Evolutionary conservation across 2,113 vertebrate genomes (phyloP).

Genomic region (Bambusicola thoracicus): DNA sequence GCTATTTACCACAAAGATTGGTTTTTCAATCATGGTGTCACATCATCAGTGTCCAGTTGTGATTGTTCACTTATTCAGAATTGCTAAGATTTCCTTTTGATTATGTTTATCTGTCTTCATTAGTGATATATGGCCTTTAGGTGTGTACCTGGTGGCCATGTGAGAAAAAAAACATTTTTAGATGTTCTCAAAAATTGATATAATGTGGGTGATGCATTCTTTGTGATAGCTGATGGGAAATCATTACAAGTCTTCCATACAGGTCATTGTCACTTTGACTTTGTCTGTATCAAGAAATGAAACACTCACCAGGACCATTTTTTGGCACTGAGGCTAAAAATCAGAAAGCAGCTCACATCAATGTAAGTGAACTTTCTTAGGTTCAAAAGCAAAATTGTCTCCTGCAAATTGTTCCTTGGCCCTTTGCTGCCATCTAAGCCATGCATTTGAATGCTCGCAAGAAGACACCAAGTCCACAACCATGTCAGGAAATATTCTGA

Average conservation of each 20-base stretch:
- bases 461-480: not conserved
- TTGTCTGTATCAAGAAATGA: not conserved
- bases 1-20: not conserved
- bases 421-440: not conserved
- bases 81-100: not conserved
- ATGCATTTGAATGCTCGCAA: not conserved
- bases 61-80: not conserved
- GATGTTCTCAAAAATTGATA: not conserved
- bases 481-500: not conserved
- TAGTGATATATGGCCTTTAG: not conserved
- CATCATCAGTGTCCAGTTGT: not conserved
- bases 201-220: not conserved
- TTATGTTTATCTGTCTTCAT: not conserved
- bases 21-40: not conserved
- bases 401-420: not conserved
- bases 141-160: not conserved
- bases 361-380: not conserved
- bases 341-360: not conserved
- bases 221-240: not conserved
- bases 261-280: not conserved
- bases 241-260: not conserved
- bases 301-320: not conserved
- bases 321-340: not conserved
- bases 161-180: not conserved
- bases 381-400: not conserved